Conservation (phyloP, 2,888 invertebrate genomes). For the Lapara coniferarum region DNA sequence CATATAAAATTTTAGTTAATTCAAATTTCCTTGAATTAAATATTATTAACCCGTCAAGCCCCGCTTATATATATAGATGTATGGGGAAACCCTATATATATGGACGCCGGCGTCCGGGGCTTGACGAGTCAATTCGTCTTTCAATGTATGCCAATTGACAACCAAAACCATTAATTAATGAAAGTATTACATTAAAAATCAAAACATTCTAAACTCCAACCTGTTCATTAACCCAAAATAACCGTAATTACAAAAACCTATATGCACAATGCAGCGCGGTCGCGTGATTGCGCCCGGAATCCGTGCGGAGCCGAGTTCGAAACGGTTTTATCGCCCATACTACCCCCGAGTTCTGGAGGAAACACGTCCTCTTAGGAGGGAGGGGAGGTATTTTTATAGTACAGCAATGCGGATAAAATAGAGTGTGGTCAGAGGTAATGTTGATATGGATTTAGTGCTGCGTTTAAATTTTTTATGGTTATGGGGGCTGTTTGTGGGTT, state of each 20-base stretch:
- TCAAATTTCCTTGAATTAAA: too few species aligned
- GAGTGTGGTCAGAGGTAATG: not conserved
- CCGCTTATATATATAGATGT: too few species aligned
- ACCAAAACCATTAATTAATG: too few species aligned
- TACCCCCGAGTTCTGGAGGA: slow-evolving; percentile 1
- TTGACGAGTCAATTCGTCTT: too few species aligned
- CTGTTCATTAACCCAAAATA: not conserved
- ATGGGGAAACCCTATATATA: too few species aligned
- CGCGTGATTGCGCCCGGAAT: slow-evolving; percentile 11
- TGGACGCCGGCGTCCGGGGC: too few species aligned
- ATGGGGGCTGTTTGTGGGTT: not conserved
- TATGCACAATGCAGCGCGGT: slow-evolving; percentile 6
- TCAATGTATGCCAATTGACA: too few species aligned
- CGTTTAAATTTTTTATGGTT: not conserved
- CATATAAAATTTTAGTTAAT: too few species aligned
- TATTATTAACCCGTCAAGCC: too few species aligned
- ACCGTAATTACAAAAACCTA: not conserved
- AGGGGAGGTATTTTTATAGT: not conserved
- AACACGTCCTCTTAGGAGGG: slow-evolving; percentile 1
- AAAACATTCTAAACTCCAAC: too few species aligned
- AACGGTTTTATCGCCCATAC: slow-evolving; percentile 7
- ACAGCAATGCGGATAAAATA: slow-evolving; percentile 19
- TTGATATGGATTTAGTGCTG: not conserved
- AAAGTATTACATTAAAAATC: too few species aligned
- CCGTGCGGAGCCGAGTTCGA: slow-evolving; percentile 11